Evolutionary conservation across 2,888 invertebrate genomes (phyloP).

Genomic region (Metallyticus violacea): DNA sequence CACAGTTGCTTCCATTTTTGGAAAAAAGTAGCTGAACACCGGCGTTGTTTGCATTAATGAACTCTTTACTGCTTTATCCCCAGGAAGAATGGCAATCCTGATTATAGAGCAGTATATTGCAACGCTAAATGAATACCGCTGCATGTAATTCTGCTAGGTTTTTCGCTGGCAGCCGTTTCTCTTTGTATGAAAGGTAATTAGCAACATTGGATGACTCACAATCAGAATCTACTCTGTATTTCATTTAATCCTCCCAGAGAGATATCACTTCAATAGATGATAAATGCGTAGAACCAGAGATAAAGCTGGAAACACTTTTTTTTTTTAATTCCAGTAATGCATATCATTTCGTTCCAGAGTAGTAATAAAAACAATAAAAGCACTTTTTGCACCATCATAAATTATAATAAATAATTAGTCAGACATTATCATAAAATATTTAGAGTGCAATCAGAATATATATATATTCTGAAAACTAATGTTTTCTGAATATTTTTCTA

Average conservation of each 20-base stretch:
- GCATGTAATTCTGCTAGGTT: background rate
- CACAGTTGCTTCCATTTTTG: background rate
- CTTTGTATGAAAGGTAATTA: background rate
- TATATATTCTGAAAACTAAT: too few relatives aligned
- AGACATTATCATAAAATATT: too few relatives aligned
- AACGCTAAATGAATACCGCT: background rate
- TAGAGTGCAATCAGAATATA: too few relatives aligned
- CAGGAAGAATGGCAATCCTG: background rate
- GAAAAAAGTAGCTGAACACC: background rate
- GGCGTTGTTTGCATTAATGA: background rate
- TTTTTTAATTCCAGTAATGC: background rate
- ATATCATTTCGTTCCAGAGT: too few relatives aligned
- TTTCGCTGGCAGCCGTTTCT: background rate
- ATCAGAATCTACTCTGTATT: too few relatives aligned
- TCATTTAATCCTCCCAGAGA: background rate
- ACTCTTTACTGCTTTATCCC: background rate
- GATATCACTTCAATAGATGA: background rate
- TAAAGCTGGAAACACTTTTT: background rate
- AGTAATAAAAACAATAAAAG: too few relatives aligned
- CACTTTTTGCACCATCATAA: background rate
- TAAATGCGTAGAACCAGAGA: background rate
- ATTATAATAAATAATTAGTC: too few relatives aligned
- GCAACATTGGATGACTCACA: background rate
- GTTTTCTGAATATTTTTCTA: too few relatives aligned
- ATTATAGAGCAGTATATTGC: background rate